A percentile compares a stretch with the other conserved stretches of the same genome.
phyloP scores from a whole-genome alignment of 2,888 invertebrate species.

The Zelleria hepariella region DNA sequence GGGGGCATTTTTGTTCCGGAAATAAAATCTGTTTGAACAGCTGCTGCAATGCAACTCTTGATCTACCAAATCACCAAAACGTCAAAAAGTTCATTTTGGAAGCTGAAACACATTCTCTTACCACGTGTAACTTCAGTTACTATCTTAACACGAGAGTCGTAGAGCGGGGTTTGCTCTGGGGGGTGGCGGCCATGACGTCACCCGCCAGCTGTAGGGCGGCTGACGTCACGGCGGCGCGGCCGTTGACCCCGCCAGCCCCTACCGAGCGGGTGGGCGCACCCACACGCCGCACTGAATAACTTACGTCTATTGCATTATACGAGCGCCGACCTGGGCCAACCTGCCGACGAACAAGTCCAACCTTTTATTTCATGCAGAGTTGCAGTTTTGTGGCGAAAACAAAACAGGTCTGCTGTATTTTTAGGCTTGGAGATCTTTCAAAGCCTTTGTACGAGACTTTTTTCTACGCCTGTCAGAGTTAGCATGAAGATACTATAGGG shows the following conservation, averaged over 20 bases:
- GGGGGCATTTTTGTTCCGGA: too few species aligned
- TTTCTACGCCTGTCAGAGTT: too few species aligned
- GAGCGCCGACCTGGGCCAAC: constrained; percentile 61
- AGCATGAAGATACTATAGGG: too few species aligned
- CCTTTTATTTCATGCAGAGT: background rate
- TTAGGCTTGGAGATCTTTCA: too few species aligned
- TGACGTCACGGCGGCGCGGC: constrained; percentile 61
- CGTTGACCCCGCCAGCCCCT: constrained; percentile 53
- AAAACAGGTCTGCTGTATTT: too few species aligned
- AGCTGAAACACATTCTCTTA: constrained; percentile 33
- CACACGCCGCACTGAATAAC: constrained; percentile 34
- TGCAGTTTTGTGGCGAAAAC: background rate
- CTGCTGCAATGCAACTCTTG: constrained; percentile 13
- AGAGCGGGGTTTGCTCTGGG: constrained; percentile 43
- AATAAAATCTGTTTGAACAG: constrained; percentile 18
- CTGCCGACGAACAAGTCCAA: constrained; percentile 14
- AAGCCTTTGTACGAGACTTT: too few species aligned
- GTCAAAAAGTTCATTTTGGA: too few species aligned
- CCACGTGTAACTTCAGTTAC: constrained; percentile 45
- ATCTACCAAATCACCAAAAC: constrained; percentile 17
- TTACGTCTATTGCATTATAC: constrained; percentile 36
- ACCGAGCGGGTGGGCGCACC: background rate
- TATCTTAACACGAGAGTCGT: constrained; percentile 38
- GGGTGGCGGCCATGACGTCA: constrained; percentile 57
- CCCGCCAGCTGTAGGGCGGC: constrained; percentile 59